These are phyloP conservation scores for Leptinotarsa undecemlineata DNA, from an alignment of 1,140 invertebrate species.

Conservation along the genomic window DNA sequence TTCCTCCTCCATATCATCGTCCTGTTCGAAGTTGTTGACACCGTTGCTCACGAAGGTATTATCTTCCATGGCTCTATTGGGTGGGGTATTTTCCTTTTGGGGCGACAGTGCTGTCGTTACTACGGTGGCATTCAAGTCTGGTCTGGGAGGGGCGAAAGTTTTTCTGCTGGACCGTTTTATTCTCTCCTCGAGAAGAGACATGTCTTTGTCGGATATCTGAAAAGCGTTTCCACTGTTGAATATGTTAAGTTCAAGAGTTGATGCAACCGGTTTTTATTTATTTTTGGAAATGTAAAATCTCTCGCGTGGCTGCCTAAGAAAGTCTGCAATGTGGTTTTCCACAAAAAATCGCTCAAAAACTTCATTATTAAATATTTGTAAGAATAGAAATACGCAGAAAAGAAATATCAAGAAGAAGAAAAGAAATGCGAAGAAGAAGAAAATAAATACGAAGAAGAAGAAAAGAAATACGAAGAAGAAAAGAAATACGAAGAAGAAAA, in stretches of 20 bases:
- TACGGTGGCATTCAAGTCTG: constrained; percentile 15
- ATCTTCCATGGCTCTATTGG: constrained; percentile 10
- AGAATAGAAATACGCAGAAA: constrained; percentile 50
- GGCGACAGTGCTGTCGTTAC: constrained; percentile 16
- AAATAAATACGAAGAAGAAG: constrained; percentile 50
- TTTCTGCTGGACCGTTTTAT: constrained; percentile 84
- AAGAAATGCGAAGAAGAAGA: no score
- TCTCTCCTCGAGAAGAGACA: constrained; percentile 87
- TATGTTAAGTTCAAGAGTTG: no score
- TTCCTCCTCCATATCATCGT: constrained; percentile 30
- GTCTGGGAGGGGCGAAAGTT: constrained; percentile 31
- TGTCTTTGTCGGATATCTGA: no score
- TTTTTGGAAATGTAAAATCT: no score
- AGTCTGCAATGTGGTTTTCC: no score
- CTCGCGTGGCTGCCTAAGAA: no score
- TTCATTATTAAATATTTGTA: constrained; percentile 52
- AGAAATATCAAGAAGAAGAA: no score
- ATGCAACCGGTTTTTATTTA: no score
- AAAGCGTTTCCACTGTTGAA: no score
- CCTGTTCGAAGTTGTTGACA: constrained; percentile 22
- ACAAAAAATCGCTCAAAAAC: no score
- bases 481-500: no score
- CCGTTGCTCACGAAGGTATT: background rate
- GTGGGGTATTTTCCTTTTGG: constrained; percentile 19
- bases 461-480: no score